phyloP scores from a whole-genome alignment of 2,888 invertebrate species.

The Rosalia funebris region DNA sequence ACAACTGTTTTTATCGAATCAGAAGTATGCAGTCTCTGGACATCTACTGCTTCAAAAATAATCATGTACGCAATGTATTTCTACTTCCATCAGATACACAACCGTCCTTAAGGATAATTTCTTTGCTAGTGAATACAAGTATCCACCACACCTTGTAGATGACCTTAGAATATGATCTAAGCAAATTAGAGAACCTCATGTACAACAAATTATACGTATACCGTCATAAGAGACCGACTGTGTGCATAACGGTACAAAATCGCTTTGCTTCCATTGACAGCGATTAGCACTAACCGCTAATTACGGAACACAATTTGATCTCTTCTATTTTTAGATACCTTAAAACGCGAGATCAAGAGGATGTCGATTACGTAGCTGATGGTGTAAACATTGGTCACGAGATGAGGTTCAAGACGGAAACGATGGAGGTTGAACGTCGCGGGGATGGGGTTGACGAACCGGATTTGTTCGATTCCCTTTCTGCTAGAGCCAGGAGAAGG shows the following conservation, averaged over 20 bases:
- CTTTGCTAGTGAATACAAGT: too few species aligned
- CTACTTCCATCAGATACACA: too few species aligned
- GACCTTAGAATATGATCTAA: slow-evolving; percentile 11
- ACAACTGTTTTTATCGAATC: too few species aligned
- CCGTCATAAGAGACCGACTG: neutral
- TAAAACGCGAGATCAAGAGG: slow-evolving; percentile 82
- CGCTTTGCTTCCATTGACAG: neutral
- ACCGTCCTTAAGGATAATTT: too few species aligned
- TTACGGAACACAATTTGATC: neutral
- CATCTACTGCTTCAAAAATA: too few species aligned
- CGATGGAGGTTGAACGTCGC: slow-evolving; percentile 81
- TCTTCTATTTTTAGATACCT: slow-evolving; percentile 63
- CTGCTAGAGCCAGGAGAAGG: slow-evolving; percentile 75
- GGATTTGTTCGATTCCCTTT: slow-evolving; percentile 80
- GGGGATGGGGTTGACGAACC: slow-evolving; percentile 75
- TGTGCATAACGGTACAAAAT: neutral
- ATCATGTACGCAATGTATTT: too few species aligned
- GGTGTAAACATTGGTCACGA: slow-evolving; percentile 84
- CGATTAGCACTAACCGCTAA: neutral
- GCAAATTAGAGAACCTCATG: neutral
- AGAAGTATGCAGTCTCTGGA: too few species aligned
- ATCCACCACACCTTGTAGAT: slow-evolving; percentile 2
- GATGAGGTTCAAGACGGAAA: slow-evolving; percentile 83
- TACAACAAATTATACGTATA: too few species aligned
- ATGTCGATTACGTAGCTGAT: slow-evolving; percentile 84